Percentiles rank a stretch among this genome's conserved stretches.
Evolutionary conservation across 2,888 invertebrate species (phyloP).

Genomic region (Diaphora mendica): DNA sequence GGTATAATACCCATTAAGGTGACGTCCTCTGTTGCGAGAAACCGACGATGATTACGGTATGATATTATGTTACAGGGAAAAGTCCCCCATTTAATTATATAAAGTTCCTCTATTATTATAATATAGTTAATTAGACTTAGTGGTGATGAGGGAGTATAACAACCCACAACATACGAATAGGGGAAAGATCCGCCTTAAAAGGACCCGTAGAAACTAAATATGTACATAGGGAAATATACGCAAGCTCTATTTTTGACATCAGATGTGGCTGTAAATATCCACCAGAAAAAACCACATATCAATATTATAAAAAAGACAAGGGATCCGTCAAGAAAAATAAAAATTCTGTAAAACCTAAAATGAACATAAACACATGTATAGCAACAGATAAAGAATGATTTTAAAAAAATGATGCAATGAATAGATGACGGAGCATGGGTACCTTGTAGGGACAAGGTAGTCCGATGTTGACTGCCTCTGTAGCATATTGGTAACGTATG

Average conservation of each 20-base stretch:
- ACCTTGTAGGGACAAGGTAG: too few species aligned
- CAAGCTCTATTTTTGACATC: not conserved
- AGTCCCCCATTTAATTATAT: conserved; percentile 16
- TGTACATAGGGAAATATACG: not conserved
- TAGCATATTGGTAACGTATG: too few species aligned
- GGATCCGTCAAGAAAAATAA: not conserved
- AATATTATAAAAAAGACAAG: not conserved
- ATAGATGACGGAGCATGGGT: too few species aligned
- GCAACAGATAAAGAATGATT: not conserved
- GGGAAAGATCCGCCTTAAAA: not conserved
- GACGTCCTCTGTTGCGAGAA: not conserved
- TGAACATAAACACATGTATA: not conserved
- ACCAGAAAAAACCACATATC: too few species aligned
- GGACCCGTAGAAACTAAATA: not conserved
- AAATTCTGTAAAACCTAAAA: not conserved
- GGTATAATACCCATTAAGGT: not conserved
- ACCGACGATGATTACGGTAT: conserved; percentile 8
- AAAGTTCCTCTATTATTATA: conserved; percentile 14
- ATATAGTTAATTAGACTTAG: conserved; percentile 14
- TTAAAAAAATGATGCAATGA: not conserved
- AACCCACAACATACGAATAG: not conserved
- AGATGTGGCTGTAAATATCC: not conserved
- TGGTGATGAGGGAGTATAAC: not conserved
- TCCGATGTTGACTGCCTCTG: too few species aligned
- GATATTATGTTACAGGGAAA: conserved; percentile 12